Conservation (phyloP, 2,113 vertebrate species). For the Dinomys branickii region DNA sequence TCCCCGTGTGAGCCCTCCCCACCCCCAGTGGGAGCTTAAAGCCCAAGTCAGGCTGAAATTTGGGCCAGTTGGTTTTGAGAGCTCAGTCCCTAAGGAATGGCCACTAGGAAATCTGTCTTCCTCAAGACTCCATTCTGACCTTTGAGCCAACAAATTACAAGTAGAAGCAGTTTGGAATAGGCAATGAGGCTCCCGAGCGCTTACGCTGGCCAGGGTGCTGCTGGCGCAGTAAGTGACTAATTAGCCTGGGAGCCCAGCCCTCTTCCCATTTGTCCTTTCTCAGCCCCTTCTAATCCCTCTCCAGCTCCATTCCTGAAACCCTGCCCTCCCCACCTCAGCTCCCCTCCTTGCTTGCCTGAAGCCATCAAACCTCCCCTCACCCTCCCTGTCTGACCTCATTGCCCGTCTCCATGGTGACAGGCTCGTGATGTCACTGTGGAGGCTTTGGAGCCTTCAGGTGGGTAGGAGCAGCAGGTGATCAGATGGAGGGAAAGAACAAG, state of each 20-base stretch:
- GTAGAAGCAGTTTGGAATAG: background rate
- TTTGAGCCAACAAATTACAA: constrained; percentile 49
- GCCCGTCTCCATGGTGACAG: background rate
- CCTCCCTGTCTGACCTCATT: constrained; percentile 48
- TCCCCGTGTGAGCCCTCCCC: background rate
- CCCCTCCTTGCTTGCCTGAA: background rate
- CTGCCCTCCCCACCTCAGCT: background rate
- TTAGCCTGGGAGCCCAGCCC: background rate
- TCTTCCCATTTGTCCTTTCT: too few species aligned
- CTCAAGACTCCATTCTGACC: constrained; percentile 27
- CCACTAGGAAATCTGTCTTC: constrained; percentile 52
- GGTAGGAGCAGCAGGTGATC: constrained; percentile 5
- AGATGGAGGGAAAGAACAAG: background rate
- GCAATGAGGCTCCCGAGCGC: background rate
- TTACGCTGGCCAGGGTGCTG: background rate
- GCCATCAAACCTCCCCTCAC: background rate
- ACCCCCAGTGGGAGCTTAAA: background rate
- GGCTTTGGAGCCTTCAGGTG: constrained; percentile 7
- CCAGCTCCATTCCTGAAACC: background rate
- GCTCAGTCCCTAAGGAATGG: background rate
- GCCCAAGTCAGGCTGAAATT: constrained; percentile 6
- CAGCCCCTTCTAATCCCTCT: background rate
- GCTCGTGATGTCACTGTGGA: constrained; percentile 26
- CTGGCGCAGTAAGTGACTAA: background rate
- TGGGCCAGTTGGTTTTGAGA: background rate